These are phyloP conservation scores for Heterodera schachtii DNA, from an alignment of 1,140 invertebrate genomes.

Conservation along the genomic window DNA sequence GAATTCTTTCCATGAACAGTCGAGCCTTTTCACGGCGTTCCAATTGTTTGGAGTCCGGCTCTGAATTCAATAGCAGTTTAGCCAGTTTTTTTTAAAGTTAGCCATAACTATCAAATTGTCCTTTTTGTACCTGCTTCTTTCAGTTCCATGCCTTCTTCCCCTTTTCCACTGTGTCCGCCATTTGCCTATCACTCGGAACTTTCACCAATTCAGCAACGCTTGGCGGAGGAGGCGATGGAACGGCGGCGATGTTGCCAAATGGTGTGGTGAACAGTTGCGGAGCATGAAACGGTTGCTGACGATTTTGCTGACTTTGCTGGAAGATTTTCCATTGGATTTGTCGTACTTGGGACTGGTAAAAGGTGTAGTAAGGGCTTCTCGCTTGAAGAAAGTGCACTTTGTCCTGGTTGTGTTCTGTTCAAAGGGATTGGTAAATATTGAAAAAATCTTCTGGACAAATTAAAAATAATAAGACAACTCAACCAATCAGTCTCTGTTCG, in stretches of 20 bases:
- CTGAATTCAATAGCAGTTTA: background rate
- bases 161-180: background rate
- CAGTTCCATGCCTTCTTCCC: background rate
- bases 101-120: background rate
- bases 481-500: slow-evolving; percentile 44
- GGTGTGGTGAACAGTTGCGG: background rate
- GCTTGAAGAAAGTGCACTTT: slow-evolving; percentile 33
- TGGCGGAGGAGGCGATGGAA: background rate
- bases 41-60: slow-evolving; percentile 18
- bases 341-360: slow-evolving; percentile 39
- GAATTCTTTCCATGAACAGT: slow-evolving; percentile 41
- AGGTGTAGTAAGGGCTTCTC: slow-evolving; percentile 40
- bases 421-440: background rate
- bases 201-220: background rate
- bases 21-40: slow-evolving; percentile 39
- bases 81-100: background rate
- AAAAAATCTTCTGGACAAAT: background rate
- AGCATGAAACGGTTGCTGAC: background rate
- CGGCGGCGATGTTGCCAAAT: background rate
- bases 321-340: slow-evolving; percentile 40
- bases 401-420: slow-evolving; percentile 41
- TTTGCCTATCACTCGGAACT: slow-evolving; percentile 8
- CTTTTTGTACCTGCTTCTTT: slow-evolving; percentile 1
- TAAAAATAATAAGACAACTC: background rate
- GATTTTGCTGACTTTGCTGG: slow-evolving; percentile 24